Percentiles rank a stretch among this genome's conserved stretches.
Evolutionary conservation across 2,888 invertebrate genomes (phyloP).

Genomic region (Peribatodes rhomboidaria): DNA sequence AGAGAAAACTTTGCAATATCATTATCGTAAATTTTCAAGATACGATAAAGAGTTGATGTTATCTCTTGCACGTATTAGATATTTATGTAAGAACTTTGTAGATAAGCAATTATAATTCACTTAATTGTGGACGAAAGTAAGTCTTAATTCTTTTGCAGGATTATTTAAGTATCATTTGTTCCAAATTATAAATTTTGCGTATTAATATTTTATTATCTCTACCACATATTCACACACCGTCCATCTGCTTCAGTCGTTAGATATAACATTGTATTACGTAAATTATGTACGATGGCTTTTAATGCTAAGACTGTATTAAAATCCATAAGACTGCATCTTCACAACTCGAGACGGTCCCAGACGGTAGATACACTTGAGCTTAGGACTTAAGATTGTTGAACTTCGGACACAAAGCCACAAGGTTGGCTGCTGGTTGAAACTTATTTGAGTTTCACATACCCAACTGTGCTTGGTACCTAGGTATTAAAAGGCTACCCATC

Average conservation of each 20-base stretch:
- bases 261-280: too few species aligned
- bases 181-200: background rate
- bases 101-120: background rate
- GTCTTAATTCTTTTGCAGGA: background rate
- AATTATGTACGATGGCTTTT: background rate
- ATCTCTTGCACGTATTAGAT: conserved; percentile 11
- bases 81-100: conserved; percentile 7
- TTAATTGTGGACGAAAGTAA: background rate
- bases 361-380: conserved; percentile 6
- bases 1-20: background rate
- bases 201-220: background rate
- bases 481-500: background rate
- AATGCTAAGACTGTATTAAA: conserved; percentile 1
- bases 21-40: background rate
- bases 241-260: background rate
- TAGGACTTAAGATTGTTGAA: conserved; percentile 17
- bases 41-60: conserved; percentile 3
- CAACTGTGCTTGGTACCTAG: background rate
- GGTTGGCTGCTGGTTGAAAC: conserved; percentile 5
- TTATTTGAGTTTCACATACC: background rate
- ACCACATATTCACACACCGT: background rate
- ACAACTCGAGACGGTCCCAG: conserved; percentile 1
- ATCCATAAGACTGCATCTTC: background rate
- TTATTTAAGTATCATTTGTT: background rate
- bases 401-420: conserved; percentile 19